A percentile compares a stretch with the other conserved stretches of the same genome.
Conservation (phyloP, 2,797 vertebrate genomes). For the Sternarchorhynchus goeldii region DNA sequence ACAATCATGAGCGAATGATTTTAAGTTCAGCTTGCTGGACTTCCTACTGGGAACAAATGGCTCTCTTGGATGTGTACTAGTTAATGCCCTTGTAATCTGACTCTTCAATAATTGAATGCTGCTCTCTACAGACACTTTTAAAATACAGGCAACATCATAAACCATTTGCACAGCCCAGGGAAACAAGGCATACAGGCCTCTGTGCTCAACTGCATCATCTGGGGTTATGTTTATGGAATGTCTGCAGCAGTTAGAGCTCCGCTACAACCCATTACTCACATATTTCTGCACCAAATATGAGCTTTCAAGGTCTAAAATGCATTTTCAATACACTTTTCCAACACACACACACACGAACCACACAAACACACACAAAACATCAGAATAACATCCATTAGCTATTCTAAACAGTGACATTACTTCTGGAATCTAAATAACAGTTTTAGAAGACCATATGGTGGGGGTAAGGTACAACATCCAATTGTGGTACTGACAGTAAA, state of each 20-base stretch:
- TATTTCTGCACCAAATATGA: constrained; percentile 29
- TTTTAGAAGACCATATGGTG: not conserved
- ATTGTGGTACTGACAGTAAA: not conserved
- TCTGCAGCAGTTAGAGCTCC: constrained; percentile 26
- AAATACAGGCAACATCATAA: constrained; percentile 56
- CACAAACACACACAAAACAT: not conserved
- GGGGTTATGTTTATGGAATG: constrained; percentile 36
- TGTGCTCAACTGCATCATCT: constrained; percentile 32
- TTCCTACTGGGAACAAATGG: constrained; percentile 51
- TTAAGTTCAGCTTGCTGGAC: constrained; percentile 48
- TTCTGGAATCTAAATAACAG: not conserved
- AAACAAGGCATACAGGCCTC: constrained; percentile 35
- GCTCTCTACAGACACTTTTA: constrained; percentile 30
- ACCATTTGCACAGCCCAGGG: constrained; percentile 68
- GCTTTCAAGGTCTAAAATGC: not conserved
- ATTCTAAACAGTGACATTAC: not conserved
- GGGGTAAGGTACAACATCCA: not conserved
- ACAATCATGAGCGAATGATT: constrained; percentile 50
- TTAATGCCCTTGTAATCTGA: constrained; percentile 48
- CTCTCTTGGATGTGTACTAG: constrained; percentile 35
- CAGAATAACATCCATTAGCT: not conserved
- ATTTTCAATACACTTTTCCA: not conserved
- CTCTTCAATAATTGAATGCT: constrained; percentile 45
- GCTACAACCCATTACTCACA: constrained; percentile 39
- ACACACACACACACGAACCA: too few species aligned